Conservation (phyloP, 2,797 vertebrate species). For the Hyperoplus lanceolatus region DNA sequence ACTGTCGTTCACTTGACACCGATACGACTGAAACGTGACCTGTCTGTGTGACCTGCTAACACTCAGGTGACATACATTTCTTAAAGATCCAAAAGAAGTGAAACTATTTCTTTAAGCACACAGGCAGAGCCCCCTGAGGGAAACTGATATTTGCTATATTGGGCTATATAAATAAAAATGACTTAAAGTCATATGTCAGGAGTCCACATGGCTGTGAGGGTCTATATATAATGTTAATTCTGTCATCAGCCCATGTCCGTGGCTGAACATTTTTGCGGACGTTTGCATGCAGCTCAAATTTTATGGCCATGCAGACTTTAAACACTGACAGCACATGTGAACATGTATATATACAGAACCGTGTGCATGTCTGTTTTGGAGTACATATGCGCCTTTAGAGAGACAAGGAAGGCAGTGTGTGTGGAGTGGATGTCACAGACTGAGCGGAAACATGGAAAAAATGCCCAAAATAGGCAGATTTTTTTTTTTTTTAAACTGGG, state of each 20-base stretch:
- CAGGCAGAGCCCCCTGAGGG: too few relatives aligned
- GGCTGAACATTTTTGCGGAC: too few relatives aligned
- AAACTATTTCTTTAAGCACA: too few relatives aligned
- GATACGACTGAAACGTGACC: background rate
- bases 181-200: background rate
- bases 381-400: slow-evolving; percentile 6
- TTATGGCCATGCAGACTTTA: background rate
- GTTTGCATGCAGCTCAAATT: background rate
- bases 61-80: background rate
- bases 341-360: slow-evolving; percentile 15
- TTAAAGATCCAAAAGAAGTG: too few relatives aligned
- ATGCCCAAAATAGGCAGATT: slow-evolving; percentile 43
- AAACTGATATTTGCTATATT: too few relatives aligned
- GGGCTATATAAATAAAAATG: background rate
- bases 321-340: slow-evolving; percentile 1
- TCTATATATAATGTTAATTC: background rate
- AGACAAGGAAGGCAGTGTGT: slow-evolving; percentile 37
- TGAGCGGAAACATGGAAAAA: slow-evolving; percentile 32
- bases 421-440: slow-evolving; percentile 10
- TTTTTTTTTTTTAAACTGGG: background rate
- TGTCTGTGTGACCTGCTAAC: background rate
- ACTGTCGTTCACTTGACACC: background rate
- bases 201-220: background rate
- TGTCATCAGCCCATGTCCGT: background rate
- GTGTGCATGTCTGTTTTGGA: background rate